Percentiles rank a stretch among this genome's conserved stretches.
These are phyloP conservation scores for Pelodytes ibericus DNA, from an alignment of 2,797 vertebrate genomes.

Conservation along the genomic window DNA sequence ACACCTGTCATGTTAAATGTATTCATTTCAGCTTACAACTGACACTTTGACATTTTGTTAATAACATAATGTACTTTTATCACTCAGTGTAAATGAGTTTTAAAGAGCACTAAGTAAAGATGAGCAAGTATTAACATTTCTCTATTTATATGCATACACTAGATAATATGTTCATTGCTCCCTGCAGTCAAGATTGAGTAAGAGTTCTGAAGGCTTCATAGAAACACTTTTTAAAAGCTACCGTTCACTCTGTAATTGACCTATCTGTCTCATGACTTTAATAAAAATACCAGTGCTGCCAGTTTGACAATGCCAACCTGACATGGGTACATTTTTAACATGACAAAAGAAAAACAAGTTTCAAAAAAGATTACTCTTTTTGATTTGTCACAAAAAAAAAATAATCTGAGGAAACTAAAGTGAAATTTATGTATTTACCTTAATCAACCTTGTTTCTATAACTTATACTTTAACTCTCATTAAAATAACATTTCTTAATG, in stretches of 20 bases:
- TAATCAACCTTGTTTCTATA: no score
- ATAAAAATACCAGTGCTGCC: conserved; percentile 47
- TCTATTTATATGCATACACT: conserved; percentile 46
- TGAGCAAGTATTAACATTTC: conserved; percentile 53
- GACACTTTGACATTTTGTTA: conserved; percentile 55
- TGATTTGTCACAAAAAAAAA: background rate
- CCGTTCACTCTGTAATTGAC: conserved; percentile 36
- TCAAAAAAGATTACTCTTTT: background rate
- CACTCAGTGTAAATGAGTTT: conserved; percentile 53
- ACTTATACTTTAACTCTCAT: no score
- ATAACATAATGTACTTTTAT: conserved; percentile 58
- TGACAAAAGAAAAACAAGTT: conserved; percentile 25
- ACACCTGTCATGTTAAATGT: conserved; percentile 58
- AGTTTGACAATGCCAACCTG: conserved; percentile 1
- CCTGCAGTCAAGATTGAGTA: conserved; percentile 32
- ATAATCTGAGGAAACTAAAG: background rate
- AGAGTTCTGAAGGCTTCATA: conserved; percentile 36
- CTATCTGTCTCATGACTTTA: conserved; percentile 43
- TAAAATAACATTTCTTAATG: no score
- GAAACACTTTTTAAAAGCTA: conserved; percentile 27
- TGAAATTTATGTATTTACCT: background rate
- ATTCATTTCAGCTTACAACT: conserved; percentile 49
- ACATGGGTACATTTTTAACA: conserved; percentile 36
- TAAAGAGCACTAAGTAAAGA: conserved; percentile 56
- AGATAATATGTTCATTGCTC: conserved; percentile 41